Conservation (phyloP, 1,140 invertebrate species). For the Psilanteris sp. region DNA sequence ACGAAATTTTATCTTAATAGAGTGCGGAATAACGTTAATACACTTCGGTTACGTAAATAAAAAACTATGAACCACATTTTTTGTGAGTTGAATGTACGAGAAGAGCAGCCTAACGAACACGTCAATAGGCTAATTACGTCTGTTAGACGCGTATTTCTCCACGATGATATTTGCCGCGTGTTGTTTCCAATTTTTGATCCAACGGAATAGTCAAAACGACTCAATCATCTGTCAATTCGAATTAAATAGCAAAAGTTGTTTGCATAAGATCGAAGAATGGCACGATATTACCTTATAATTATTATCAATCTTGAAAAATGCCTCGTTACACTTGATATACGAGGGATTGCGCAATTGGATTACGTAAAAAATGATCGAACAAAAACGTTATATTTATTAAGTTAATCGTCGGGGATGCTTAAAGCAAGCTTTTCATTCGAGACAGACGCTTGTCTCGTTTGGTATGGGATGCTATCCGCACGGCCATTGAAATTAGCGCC, state of each 20-base stretch:
- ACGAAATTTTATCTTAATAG: too few species aligned
- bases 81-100: too few species aligned
- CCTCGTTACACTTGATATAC: constrained; percentile 37
- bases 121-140: too few species aligned
- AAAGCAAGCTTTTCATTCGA: constrained; percentile 28
- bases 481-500: constrained; percentile 55
- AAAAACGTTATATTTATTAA: constrained; percentile 51
- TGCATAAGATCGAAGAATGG: constrained; percentile 25
- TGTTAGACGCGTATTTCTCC: too few species aligned
- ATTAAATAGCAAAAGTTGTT: constrained; percentile 15
- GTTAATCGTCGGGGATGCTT: constrained; percentile 38
- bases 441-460: constrained; percentile 21
- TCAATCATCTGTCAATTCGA: background rate
- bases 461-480: constrained; percentile 27
- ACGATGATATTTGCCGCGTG: too few species aligned
- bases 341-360: constrained; percentile 30
- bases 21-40: too few species aligned
- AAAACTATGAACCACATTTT: too few species aligned
- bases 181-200: too few species aligned
- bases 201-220: too few species aligned
- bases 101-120: too few species aligned
- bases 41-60: too few species aligned
- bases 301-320: constrained; percentile 46
- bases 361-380: constrained; percentile 52
- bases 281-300: constrained; percentile 35